Evolutionary conservation across 2,113 vertebrate genomes (phyloP).

Genomic region (Myotis yumanensis): DNA sequence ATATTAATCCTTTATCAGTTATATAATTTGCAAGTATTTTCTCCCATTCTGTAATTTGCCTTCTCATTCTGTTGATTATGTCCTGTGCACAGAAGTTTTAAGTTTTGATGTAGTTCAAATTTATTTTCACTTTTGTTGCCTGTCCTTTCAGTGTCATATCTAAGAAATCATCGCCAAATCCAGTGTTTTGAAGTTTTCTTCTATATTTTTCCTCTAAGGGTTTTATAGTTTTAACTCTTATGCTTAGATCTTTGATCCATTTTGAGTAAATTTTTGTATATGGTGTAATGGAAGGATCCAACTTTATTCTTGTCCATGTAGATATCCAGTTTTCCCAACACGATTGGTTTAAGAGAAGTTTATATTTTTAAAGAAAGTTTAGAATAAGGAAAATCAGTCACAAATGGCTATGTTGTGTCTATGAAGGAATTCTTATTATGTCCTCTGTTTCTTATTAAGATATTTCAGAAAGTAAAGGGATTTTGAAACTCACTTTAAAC

Average conservation of each 20-base stretch:
- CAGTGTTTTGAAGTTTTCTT: background rate
- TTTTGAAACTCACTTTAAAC: conserved; percentile 24
- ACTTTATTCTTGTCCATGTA: background rate
- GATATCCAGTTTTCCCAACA: background rate
- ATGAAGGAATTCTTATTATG: background rate
- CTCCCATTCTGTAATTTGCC: background rate
- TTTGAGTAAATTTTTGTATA: conserved; percentile 38
- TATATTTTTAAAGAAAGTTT: background rate
- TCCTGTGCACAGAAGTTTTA: background rate
- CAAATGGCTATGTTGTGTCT: background rate
- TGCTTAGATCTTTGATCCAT: background rate
- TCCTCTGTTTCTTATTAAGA: background rate
- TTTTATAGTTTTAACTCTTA: background rate
- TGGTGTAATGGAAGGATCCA: background rate
- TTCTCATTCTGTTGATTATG: background rate
- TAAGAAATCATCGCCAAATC: background rate
- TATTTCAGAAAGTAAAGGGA: background rate
- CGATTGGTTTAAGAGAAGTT: background rate
- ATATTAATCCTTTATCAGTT: background rate
- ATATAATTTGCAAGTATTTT: background rate
- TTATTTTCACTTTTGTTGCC: background rate
- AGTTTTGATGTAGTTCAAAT: background rate
- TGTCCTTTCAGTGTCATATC: background rate
- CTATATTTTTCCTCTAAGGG: background rate
- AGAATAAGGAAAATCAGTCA: background rate